Conservation (phyloP, 2,113 vertebrate genomes). For the Corynorhinus townsendii region DNA sequence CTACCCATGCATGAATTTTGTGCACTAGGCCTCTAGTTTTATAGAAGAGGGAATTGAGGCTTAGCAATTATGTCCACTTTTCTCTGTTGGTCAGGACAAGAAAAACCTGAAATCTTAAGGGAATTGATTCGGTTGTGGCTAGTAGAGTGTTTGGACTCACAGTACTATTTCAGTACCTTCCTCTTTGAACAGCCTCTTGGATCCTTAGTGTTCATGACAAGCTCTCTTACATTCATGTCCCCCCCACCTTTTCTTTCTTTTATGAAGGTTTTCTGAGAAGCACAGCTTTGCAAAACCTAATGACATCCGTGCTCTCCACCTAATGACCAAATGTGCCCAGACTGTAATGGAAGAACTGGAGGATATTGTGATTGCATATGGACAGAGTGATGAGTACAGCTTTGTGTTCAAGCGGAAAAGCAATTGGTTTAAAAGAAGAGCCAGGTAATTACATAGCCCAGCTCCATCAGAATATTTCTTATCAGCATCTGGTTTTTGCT, state of each 20-base stretch:
- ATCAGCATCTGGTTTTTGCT: not conserved
- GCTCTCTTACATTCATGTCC: not conserved
- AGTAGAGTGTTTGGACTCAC: not conserved
- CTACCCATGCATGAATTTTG: too few relatives aligned
- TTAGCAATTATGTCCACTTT: not conserved
- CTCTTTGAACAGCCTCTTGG: not conserved
- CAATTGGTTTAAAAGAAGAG: constrained; percentile 96
- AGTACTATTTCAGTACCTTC: not conserved
- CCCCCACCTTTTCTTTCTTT: not conserved
- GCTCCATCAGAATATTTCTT: not conserved
- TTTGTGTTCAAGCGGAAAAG: constrained; percentile 94
- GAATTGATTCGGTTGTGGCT: not conserved
- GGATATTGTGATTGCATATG: constrained; percentile 92
- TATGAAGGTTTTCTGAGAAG: constrained; percentile 91
- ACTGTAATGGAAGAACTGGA: constrained; percentile 95
- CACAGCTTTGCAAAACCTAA: constrained; percentile 94
- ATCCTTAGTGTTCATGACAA: not conserved
- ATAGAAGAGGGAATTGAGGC: not conserved
- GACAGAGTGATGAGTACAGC: constrained; percentile 98
- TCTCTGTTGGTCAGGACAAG: not conserved
- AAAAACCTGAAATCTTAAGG: not conserved
- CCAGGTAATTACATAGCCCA: constrained; percentile 85
- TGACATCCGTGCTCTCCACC: constrained; percentile 88
- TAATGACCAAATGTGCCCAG: constrained; percentile 91
- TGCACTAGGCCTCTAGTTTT: not conserved